These are phyloP conservation scores for Ricordea florida DNA, from an alignment of 92 coral and sea anemone species.

Conservation along the genomic window DNA sequence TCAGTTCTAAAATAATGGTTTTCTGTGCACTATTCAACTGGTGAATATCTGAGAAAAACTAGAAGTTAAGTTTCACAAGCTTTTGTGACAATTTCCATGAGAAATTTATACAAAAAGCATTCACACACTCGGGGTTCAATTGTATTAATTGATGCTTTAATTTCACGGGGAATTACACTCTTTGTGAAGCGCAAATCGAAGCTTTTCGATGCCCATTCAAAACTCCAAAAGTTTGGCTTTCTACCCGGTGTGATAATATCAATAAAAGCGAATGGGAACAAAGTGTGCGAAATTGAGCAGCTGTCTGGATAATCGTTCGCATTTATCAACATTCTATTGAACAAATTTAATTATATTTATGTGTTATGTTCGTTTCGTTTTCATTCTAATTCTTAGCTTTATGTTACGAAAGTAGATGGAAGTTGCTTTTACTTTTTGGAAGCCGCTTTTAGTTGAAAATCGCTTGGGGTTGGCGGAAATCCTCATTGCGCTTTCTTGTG, in stretches of 20 bases:
- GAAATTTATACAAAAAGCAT: slow-evolving; percentile 18
- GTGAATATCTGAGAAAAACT: no score
- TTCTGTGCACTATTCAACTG: no score
- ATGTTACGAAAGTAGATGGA: no score
- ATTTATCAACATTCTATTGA: slow-evolving; percentile 65
- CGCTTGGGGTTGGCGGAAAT: no score
- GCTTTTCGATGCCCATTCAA: neutral
- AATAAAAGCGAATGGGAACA: slow-evolving; percentile 25
- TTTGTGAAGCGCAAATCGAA: neutral
- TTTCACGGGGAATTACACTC: slow-evolving; percentile 15
- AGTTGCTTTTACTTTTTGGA: no score
- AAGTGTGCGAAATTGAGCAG: slow-evolving; percentile 79
- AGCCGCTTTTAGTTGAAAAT: no score
- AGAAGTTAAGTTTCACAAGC: no score
- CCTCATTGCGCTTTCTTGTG: no score
- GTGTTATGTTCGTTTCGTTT: slow-evolving; percentile 19
- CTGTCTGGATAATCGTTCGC: slow-evolving; percentile 36
- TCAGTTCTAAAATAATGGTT: no score
- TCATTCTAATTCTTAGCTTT: no score
- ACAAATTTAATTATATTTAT: slow-evolving; percentile 58
- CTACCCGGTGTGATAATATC: slow-evolving; percentile 21
- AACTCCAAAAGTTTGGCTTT: slow-evolving; percentile 19
- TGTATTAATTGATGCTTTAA: neutral
- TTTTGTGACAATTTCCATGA: neutral
- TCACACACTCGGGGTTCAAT: slow-evolving; percentile 7